phyloP scores from a whole-genome alignment of 1,140 invertebrate species.

The Bombus waltoni region DNA sequence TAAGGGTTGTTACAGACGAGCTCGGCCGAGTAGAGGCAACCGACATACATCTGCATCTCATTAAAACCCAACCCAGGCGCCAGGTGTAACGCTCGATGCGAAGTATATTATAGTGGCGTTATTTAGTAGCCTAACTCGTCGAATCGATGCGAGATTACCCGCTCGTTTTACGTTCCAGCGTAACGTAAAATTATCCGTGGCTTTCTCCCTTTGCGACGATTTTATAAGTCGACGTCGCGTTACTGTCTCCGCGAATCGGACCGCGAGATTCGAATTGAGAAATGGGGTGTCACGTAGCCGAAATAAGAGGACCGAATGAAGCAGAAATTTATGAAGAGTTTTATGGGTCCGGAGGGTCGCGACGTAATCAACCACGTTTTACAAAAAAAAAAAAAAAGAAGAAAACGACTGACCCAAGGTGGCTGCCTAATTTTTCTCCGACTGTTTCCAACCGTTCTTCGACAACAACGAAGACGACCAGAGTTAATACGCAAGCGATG shows the following conservation, averaged over 20 bases:
- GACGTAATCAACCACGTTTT: background rate
- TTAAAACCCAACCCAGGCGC: slow-evolving; percentile 61
- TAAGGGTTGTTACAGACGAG: slow-evolving; percentile 71
- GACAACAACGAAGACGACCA: background rate
- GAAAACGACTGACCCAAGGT: background rate
- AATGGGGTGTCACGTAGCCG: slow-evolving; percentile 4
- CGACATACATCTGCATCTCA: slow-evolving; percentile 73
- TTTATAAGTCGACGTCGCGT: slow-evolving; percentile 17
- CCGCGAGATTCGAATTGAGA: background rate
- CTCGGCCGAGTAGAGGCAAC: slow-evolving; percentile 58
- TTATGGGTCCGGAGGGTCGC: background rate
- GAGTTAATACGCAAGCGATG: background rate
- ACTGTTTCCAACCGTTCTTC: background rate
- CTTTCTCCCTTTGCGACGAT: background rate
- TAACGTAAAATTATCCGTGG: background rate
- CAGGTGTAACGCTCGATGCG: slow-evolving; percentile 43
- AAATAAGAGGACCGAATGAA: background rate
- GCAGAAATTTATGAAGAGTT: slow-evolving; percentile 11
- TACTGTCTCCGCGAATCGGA: background rate
- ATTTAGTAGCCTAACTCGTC: slow-evolving; percentile 28
- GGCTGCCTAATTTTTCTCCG: background rate
- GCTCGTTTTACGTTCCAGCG: background rate
- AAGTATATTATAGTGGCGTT: slow-evolving; percentile 42
- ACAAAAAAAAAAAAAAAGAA: background rate
- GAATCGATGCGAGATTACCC: slow-evolving; percentile 21